These are phyloP conservation scores for Tetranychus cinnabarinus DNA, from an alignment of 1,140 invertebrate species.

Conservation along the genomic window DNA sequence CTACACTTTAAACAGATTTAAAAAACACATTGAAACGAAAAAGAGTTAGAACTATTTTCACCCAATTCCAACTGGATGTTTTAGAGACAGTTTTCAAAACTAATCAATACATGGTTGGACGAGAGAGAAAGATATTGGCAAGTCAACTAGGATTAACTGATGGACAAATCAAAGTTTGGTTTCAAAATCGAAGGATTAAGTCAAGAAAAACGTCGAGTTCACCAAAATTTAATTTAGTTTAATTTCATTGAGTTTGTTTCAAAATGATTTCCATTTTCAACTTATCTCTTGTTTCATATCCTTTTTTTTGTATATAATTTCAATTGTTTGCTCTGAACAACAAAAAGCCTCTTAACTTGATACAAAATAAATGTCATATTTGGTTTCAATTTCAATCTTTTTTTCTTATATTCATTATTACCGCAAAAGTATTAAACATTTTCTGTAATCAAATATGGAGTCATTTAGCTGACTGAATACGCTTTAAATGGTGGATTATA, in stretches of 20 bases:
- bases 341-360: background rate
- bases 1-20: no score
- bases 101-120: slow-evolving; percentile 88
- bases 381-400: no score
- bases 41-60: slow-evolving; percentile 77
- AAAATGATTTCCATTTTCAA: background rate
- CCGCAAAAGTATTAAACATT: no score
- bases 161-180: slow-evolving; percentile 91
- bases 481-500: no score
- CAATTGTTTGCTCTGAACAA: background rate
- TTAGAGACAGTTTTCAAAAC: slow-evolving; percentile 73
- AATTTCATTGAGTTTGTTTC: background rate
- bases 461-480: no score
- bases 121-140: slow-evolving; percentile 65
- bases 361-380: no score
- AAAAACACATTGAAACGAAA: slow-evolving; percentile 24
- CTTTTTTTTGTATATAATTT: background rate
- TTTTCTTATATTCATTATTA: no score
- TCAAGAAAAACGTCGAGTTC: background rate
- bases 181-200: slow-evolving; percentile 77
- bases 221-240: background rate
- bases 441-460: no score
- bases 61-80: slow-evolving; percentile 67
- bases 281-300: background rate
- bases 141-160: slow-evolving; percentile 66